Base-by-base conservation (phyloP, 2,797 vertebrate genomes). In the Setipinna tenuifilis region DNA sequence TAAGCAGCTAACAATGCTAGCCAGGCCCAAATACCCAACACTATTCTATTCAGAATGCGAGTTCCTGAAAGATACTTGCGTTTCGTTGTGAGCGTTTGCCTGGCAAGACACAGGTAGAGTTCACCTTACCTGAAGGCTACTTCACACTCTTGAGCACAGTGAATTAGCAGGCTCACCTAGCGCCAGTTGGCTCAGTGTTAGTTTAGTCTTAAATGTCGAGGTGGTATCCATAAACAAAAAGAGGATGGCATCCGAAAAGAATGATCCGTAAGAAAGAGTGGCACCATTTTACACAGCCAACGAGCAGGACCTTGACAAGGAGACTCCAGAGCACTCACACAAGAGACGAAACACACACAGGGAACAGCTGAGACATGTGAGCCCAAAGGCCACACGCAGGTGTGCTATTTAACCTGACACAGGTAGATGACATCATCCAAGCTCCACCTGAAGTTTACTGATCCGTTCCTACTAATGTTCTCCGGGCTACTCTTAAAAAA, bases 161-260 rank as follows among this genome's bases (percentile, higher is more conserved):
- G 19, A 17, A 19, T 78, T 35, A 10, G 35, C 71, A 44, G 71
- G 3, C 35, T 78, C 41, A 17, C 71, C 31, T 78, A n/a, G 17
- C 71, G 9, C 31, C 19, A 25, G 71, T 19, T 41, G 19, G 31
- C 41, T 78, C 19, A 41, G 21, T 21, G 35, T 78, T 78, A 19
- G 71, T 21, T 78, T 9, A n/a, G 17, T 75, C 68, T 35, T 41
- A 35, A 44, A 19, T 21, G 6, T 41, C 35, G 31, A 41, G 17
- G 71, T 78, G 71, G 35, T 44, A 44, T 78, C 71, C 71, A 44
- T 78, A 44, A 78, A 44, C 71, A 44, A 44, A 78, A 21, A 17
- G 35, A 41, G 35, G 2, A 41, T 25, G 16, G 16, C 41, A 11
- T 44, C 71, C 35, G 31, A 78, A 78, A 41, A 78, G 50, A 78